Evolutionary conservation across 2,888 invertebrate genomes (phyloP), one percentile per base, ranked within the genome.

Genomic region (Pyrrhosoma nymphula): DNA sequence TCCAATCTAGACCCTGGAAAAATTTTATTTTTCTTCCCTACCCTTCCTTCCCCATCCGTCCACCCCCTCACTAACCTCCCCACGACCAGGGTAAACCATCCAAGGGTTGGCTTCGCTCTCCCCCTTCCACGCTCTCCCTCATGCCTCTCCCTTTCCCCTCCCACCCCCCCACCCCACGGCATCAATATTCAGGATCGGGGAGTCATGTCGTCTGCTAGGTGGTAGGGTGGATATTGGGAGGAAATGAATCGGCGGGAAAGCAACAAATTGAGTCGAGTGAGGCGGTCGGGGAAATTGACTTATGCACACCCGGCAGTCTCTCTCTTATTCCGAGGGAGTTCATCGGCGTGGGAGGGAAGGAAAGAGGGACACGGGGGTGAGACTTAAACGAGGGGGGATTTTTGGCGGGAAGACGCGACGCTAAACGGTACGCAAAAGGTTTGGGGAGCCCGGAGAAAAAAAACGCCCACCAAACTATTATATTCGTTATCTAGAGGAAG

Each of bases 171-270:
- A 69, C 69, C 23, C 91, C 39, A 12, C 69, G 93, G 75, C 69
- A 75, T 93, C 93, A 75, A 93, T 93, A 93, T 93, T 93, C 93
- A 75, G 93, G 75, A n/a, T 82, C 82, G 23, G 35, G 35, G 82
- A 35, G 30, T 82, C 82, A 35, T 82, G 82, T 69, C 82, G 16
- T 47, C 47, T 47, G 82, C 35, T 3, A 82, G 82, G 30, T 16
- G 82, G 4, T 14, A 14, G 35, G 26, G 82, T n/a, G 82, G 93
- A 69, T 93, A 69, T 69, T 75, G 69, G 93, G 47, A 93, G 93
- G 93, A 93, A 93, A 93, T 93, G 93, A 93, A 93, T 69, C 56
- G 93, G 93, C 39, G 69, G 93, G 75, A 69, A 93, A 55, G 75
- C 69, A 69, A 69, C 93, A 93, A 93, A 93, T 93, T 93, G 93